A percentile compares a stretch with the other conserved stretches of the same genome.
These are phyloP conservation scores for Lordiphosa stackelbergi DNA, from an alignment of 1,140 invertebrate genomes.

Conservation along the genomic window DNA sequence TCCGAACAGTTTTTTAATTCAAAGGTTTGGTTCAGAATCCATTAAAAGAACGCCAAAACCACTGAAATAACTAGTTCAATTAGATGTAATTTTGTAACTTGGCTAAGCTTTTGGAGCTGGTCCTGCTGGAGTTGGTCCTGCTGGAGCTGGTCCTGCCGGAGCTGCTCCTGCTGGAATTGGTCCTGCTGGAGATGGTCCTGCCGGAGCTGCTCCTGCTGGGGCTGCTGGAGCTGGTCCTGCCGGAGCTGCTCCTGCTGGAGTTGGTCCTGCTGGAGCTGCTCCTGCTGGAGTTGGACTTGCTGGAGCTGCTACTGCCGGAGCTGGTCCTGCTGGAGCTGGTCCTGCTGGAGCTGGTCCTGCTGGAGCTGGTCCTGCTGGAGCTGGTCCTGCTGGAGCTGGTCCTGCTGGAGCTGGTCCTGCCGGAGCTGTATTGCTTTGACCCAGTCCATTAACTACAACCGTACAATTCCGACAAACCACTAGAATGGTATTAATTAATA, in stretches of 20 bases:
- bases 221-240: not conserved
- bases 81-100: not conserved
- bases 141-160: not conserved
- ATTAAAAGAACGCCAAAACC: not conserved
- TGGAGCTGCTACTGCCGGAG: not conserved
- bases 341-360: not conserved
- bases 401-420: not conserved
- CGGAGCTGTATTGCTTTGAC: not conserved
- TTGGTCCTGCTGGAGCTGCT: not conserved
- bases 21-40: too few relatives aligned
- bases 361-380: not conserved
- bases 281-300: not conserved
- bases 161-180: not conserved
- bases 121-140: not conserved
- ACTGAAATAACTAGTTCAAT: not conserved
- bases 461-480: slow-evolving; percentile 56
- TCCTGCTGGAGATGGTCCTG: not conserved
- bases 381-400: too few relatives aligned
- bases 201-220: not conserved
- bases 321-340: not conserved
- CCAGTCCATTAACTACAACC: slow-evolving; percentile 31
- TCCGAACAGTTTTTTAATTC: too few relatives aligned
- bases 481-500: slow-evolving; percentile 12
- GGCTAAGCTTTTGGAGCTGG: not conserved
- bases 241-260: not conserved